Evolutionary conservation across 2,113 vertebrate genomes (phyloP), one percentile per base, ranked within the genome.

Genomic region (Dipodomys stephensi): DNA sequence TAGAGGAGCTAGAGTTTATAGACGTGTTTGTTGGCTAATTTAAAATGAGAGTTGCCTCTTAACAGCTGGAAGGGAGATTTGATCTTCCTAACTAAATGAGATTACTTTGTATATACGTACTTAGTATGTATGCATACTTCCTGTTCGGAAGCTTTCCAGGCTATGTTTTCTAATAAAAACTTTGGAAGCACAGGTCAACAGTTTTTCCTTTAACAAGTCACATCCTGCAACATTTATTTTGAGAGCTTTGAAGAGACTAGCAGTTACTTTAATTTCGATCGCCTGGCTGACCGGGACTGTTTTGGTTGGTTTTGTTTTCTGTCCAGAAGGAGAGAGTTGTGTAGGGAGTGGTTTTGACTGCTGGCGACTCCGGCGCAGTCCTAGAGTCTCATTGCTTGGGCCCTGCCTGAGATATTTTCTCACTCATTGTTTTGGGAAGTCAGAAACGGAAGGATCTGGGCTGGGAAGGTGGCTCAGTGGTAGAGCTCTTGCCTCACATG

Each of bases 281-380:
- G 57, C 20, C 8, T 67, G n/a, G 64, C 0, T 74, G 74, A 74
- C 10, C 0, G 3, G 39, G 39, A 39, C 39, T 39, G 39, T 39
- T 39, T 39, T 39, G 39, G 35, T 39, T 39, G 3, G 35, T 39
- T 6, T 39, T 39, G 39, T n/a, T 46, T n/a, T 28, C 35, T 57
- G 27, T 15, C 71, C 8, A 30, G 71, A 73, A 9, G 57, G 23
- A 46, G 19, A 53, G 25, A 28, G 15, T 71, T 53, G 71, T 39
- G 1, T 53, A 53, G 49, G 12, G 49, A 53, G 49, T 53, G 49
- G 49, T 39, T 39, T 5, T 39, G 39, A 39, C 39, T 39, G 49
- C 49, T 53, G 49, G 49, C 9, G 49, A 53, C 49, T 13, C 49
- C 8, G 49, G 49, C 9, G 2, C 49, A 53, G 0, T 0, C 0